Base-by-base conservation (phyloP, 2,797 vertebrate genomes). In the Fratercula arctica region DNA sequence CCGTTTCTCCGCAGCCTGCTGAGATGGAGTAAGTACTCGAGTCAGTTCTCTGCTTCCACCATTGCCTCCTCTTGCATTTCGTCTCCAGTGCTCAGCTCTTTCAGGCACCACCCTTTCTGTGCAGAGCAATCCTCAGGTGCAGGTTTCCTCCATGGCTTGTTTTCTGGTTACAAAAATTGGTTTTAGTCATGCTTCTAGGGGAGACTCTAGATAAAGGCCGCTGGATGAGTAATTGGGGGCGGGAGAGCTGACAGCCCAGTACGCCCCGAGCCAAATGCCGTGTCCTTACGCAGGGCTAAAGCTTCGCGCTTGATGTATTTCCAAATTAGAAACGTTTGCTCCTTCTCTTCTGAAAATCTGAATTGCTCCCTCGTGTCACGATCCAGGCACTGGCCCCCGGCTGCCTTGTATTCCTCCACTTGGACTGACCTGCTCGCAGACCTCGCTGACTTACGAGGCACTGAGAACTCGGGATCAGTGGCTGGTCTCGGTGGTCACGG, bases 11-110 rank as follows among this genome's bases (percentile, higher is more conserved):
- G 0, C 97, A 64, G 50, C 91, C 95, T 16, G 73, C 96, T 4
- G 98, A 98, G 56, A 95, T 75, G 75, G 98, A 98, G 98, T 98
- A 86, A 98, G 98, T 98, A 93, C 76, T 11, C 2, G 59, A 13
- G 17, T 43, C 48, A 1, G 8, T 80, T 76, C 72, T 76, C 83
- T 53, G 50, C 80, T 64, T 13, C 75, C 61, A 8, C 54, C 28
- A 1, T 37, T 54, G 1, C 60, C 54, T 79, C 83, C 81, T 91
- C 63, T 13, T 39, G 48, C n/a, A 0, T 53, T 50, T n/a, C 16
- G 1, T 46, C 85, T 60, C 48, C 89, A 72, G 66, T 5, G 0
- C 93, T 89, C 64, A 9, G 92, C 85, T 90, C 51, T 69, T 70
- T 41, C 85, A 61, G 84, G 84, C 78, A 33, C 48, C 63, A 1